Conservation (phyloP, 2,113 vertebrate species). For the Gadus macrocephalus region DNA sequence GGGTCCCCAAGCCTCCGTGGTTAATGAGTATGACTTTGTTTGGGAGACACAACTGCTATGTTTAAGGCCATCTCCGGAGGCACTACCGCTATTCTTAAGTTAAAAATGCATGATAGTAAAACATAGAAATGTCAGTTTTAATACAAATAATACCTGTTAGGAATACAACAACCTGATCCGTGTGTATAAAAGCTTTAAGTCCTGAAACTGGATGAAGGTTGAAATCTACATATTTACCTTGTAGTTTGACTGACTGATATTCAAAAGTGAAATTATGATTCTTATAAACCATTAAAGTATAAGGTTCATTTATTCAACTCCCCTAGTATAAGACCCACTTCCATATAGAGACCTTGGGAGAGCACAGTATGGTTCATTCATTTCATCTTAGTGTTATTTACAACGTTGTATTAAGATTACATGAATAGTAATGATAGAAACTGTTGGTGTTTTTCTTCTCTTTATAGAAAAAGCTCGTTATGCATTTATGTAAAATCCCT, state of each 20-base stretch:
- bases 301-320: constrained; percentile 62
- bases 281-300: constrained; percentile 50
- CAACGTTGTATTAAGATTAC: constrained; percentile 64
- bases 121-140: constrained; percentile 62
- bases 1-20: no score
- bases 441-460: constrained; percentile 62
- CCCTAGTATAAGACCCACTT: constrained; percentile 32
- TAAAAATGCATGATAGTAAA: constrained; percentile 63
- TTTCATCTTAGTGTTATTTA: constrained; percentile 68
- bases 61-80: no score
- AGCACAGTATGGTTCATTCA: constrained; percentile 44
- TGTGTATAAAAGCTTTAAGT: constrained; percentile 62
- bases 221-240: constrained; percentile 56
- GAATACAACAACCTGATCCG: constrained; percentile 48
- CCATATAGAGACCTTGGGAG: constrained; percentile 29
- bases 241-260: constrained; percentile 58
- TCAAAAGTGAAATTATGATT: constrained; percentile 58
- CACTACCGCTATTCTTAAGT: constrained; percentile 36
- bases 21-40: no score
- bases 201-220: constrained; percentile 50
- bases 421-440: constrained; percentile 63
- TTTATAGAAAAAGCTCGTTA: constrained; percentile 65
- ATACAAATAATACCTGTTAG: constrained; percentile 42
- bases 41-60: no score
- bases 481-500: constrained; percentile 69